Conservation (phyloP, 1,140 invertebrate species). For the Cheumatopsyche charites region DNA sequence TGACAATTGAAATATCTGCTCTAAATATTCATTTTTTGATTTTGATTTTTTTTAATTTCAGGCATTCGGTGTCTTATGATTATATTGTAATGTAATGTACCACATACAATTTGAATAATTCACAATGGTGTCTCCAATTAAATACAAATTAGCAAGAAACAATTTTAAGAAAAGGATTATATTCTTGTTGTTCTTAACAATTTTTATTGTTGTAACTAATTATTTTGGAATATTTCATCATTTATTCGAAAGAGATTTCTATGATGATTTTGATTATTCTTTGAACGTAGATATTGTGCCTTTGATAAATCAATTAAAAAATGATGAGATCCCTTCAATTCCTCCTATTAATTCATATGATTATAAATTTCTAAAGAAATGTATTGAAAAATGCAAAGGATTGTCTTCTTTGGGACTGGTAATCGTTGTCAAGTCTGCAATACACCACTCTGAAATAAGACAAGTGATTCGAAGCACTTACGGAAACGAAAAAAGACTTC, state of each 20-base stretch:
- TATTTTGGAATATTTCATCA: slow-evolving; percentile 73
- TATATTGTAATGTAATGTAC: too few species aligned
- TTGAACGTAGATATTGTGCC: slow-evolving; percentile 66
- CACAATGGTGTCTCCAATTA: too few species aligned
- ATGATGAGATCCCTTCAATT: slow-evolving; percentile 60
- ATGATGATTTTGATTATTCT: slow-evolving; percentile 72
- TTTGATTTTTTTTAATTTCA: too few species aligned
- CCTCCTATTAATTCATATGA: slow-evolving; percentile 66
- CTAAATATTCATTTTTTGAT: too few species aligned
- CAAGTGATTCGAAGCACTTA: slow-evolving; percentile 80
- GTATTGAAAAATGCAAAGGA: slow-evolving; percentile 61
- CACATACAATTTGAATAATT: too few species aligned
- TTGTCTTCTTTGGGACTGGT: slow-evolving; percentile 63
- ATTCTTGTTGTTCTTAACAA: slow-evolving; percentile 27
- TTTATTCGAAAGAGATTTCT: slow-evolving; percentile 70
- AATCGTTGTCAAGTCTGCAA: slow-evolving; percentile 82
- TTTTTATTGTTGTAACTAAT: slow-evolving; percentile 56
- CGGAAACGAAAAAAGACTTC: slow-evolving; percentile 78
- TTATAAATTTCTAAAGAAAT: slow-evolving; percentile 62
- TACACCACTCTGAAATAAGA: slow-evolving; percentile 72
- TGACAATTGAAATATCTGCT: too few species aligned
- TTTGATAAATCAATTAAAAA: slow-evolving; percentile 62
- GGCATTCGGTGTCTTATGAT: too few species aligned
- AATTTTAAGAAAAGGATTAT: slow-evolving; percentile 38
- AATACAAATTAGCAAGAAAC: not conserved